Conservation (phyloP, 2,888 invertebrate species). For the Meteorus cinctellus region DNA sequence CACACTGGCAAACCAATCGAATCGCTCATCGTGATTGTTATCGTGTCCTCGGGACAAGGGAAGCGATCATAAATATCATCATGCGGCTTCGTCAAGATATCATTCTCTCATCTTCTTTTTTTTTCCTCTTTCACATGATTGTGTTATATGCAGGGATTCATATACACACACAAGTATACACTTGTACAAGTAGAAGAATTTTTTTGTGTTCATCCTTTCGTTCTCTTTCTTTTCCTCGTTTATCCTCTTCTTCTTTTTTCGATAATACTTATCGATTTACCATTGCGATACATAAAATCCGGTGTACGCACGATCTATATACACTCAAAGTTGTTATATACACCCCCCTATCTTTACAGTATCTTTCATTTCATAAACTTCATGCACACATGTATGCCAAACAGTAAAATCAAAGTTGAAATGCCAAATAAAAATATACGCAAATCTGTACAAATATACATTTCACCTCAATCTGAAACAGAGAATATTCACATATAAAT, state of each 20-base stretch:
- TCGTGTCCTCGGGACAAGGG: slow-evolving; percentile 14
- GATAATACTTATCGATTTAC: slow-evolving; percentile 20
- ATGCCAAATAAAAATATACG: neutral
- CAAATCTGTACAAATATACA: neutral
- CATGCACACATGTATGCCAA: neutral
- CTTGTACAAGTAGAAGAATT: neutral
- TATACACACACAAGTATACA: neutral
- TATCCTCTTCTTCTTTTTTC: slow-evolving; percentile 1
- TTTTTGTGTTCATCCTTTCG: slow-evolving; percentile 7
- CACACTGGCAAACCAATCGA: slow-evolving; percentile 34
- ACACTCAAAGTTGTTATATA: neutral
- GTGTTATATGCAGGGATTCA: neutral
- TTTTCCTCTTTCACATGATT: neutral
- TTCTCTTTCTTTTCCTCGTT: neutral
- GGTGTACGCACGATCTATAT: neutral
- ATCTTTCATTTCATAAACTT: slow-evolving; percentile 2
- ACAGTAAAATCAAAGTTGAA: slow-evolving; percentile 1
- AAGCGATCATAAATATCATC: slow-evolving; percentile 39
- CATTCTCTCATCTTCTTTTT: slow-evolving; percentile 16
- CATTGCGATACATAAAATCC: slow-evolving; percentile 6
- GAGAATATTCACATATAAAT: slow-evolving; percentile 7
- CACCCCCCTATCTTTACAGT: neutral
- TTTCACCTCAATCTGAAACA: neutral
- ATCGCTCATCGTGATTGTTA: slow-evolving; percentile 19
- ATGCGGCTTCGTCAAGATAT: slow-evolving; percentile 30